Conservation (phyloP, 2,113 vertebrate genomes). For the Antennarius striatus region DNA sequence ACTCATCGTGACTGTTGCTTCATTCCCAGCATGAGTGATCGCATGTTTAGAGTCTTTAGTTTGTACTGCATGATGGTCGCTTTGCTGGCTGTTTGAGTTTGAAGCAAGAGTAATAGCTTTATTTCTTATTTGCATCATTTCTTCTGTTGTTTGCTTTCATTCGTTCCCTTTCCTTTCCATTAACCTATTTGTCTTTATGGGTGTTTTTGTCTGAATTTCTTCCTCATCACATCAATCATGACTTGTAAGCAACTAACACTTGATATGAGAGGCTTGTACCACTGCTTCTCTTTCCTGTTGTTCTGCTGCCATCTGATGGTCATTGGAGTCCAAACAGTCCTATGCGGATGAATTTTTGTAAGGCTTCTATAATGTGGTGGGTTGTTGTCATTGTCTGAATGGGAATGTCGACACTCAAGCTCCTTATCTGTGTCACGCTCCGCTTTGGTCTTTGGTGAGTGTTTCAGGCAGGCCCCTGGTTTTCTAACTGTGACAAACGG, state of each 20-base stretch:
- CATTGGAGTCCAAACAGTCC: slow-evolving; percentile 22
- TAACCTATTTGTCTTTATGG: background rate
- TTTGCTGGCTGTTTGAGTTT: slow-evolving; percentile 25
- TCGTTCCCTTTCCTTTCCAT: background rate
- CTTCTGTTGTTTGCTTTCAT: slow-evolving; percentile 10
- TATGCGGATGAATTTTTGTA: slow-evolving; percentile 28
- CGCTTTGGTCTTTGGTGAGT: slow-evolving; percentile 65
- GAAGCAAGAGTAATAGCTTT: background rate
- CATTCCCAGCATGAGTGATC: slow-evolving; percentile 38
- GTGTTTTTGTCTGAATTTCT: background rate
- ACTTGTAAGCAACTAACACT: slow-evolving; percentile 27
- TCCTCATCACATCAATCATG: background rate
- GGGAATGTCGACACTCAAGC: slow-evolving; percentile 48
- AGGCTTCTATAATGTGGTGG: slow-evolving; percentile 36
- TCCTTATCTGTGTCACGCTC: slow-evolving; percentile 39
- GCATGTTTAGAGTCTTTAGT: background rate
- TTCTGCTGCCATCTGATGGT: slow-evolving; percentile 65
- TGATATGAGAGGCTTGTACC: background rate
- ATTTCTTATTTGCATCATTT: background rate
- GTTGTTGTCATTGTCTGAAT: slow-evolving; percentile 32
- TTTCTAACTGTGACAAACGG: slow-evolving; percentile 52
- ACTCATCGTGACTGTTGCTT: slow-evolving; percentile 51
- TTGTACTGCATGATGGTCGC: slow-evolving; percentile 26
- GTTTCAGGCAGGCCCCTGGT: slow-evolving; percentile 29
- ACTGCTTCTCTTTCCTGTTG: slow-evolving; percentile 15